phyloP scores from a whole-genome alignment of 1,140 invertebrate species.

The Coelopa frigida region DNA sequence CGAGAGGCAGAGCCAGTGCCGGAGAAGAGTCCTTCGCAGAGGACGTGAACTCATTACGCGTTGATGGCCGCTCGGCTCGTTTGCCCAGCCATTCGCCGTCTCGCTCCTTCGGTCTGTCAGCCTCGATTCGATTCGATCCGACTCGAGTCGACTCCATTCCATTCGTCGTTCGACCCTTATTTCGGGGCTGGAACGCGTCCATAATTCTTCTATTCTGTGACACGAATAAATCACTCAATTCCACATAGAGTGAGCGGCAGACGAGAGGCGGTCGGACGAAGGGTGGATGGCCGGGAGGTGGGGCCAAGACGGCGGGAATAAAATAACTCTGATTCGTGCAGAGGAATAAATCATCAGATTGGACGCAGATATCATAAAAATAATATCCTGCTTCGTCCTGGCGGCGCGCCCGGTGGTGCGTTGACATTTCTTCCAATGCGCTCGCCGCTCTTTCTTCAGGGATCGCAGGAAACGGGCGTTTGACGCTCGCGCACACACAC shows the following conservation, averaged over 20 bases:
- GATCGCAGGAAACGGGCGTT: background rate
- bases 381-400: conserved; percentile 31
- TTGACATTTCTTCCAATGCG: background rate
- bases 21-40: too few relatives aligned
- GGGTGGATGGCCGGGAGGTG: background rate
- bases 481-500: background rate
- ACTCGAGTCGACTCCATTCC: too few relatives aligned
- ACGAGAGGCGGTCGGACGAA: background rate
- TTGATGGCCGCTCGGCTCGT: too few relatives aligned
- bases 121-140: too few relatives aligned
- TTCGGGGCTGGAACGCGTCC: conserved; percentile 23
- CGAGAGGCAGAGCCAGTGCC: too few relatives aligned
- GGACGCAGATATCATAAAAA: conserved; percentile 45
- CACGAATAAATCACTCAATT: conserved; percentile 45
- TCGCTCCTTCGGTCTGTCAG: too few relatives aligned
- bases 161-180: conserved; percentile 44
- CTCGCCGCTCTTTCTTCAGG: background rate
- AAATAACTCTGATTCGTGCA: conserved; percentile 42
- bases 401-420: background rate
- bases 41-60: too few relatives aligned
- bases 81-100: too few relatives aligned
- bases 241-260: conserved; percentile 24
- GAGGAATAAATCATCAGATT: conserved; percentile 43
- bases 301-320: conserved; percentile 18
- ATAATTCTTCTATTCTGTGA: conserved; percentile 44